Base-by-base conservation (phyloP, 2,888 invertebrate species). In the Synergus japonicus region DNA sequence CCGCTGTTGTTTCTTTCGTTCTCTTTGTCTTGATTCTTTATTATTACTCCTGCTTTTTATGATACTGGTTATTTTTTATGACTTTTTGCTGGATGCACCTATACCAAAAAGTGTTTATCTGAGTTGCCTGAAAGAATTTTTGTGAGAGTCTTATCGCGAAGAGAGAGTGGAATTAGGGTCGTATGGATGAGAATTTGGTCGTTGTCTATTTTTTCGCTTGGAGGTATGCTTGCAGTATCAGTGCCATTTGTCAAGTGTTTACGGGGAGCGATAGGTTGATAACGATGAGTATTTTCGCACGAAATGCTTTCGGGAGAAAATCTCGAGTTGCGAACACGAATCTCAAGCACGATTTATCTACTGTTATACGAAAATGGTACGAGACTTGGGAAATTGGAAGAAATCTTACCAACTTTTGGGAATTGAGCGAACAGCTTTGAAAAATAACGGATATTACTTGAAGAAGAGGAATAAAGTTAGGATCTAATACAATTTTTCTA, bases 161-260 rank as follows among this genome's bases (percentile, higher is more conserved):
- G 73, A 37, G 49, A 65, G 65, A 41, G 41, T 65, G 41, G 18
- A 67, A 46, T 67, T 67, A 73, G 49, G 73, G 49, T 44, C 22
- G 18, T 29, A 29, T 12, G 43, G 44, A 44, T 44, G 22, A 22
- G 5, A 46, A 44, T 44, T 67, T 44, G 15, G 44, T 10, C 18
- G 65, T 41, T 13, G n/a, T 15, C 8, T 5, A n/a, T 44, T 18
- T 67, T 67, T 12, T 22, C 13, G 9, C 44, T 46, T 46, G 22
- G 44, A 67, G 44, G 22, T 29, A 18, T 44, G 44, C 18, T 9
- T 67, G 46, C 13, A 29, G 15, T 29, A 46, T 69, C 69, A 29
- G 46, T 1, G 44, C 46, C 46, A 69, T 69, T 69, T 69, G 44
- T 69, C 29, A n/a, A 65, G 65, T 65, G 65, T 65, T 65, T 65